These are phyloP conservation scores for Drosophila busckii DNA, from an alignment of 1,140 invertebrate species.

Conservation along the genomic window DNA sequence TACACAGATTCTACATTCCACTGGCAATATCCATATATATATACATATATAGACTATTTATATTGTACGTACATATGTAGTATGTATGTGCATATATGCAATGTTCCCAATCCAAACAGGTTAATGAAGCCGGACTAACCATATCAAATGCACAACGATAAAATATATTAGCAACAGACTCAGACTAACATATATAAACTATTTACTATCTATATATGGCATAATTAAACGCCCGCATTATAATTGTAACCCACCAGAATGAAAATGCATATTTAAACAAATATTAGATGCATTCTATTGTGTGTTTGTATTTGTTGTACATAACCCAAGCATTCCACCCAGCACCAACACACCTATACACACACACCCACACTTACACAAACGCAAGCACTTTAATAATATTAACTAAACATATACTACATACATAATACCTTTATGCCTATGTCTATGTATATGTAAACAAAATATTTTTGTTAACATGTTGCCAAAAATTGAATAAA, in stretches of 20 bases:
- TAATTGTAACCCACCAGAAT: conserved; percentile 13
- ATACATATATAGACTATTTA: conserved; percentile 3
- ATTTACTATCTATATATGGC: no score
- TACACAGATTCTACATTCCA: conserved; percentile 1
- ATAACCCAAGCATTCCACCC: conserved; percentile 28
- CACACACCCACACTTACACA: conserved; percentile 7
- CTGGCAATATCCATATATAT: not conserved
- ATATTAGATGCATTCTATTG: no score
- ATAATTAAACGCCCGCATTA: conserved; percentile 9
- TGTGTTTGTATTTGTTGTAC: no score
- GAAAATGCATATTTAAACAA: conserved; percentile 13
- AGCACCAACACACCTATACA: conserved; percentile 3
- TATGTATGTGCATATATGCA: conserved; percentile 7
- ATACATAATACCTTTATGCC: conserved; percentile 4
- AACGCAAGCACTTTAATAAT: conserved; percentile 1
- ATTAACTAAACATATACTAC: conserved; percentile 1
- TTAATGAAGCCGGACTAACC: conserved; percentile 16
- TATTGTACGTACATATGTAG: not conserved
- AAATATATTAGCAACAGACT: no score
- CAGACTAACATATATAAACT: no score
- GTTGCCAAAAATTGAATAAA: conserved; percentile 51
- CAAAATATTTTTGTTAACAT: conserved; percentile 58
- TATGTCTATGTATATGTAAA: conserved; percentile 31
- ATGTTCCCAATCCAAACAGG: conserved; percentile 19
- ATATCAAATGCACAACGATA: conserved; percentile 36